Percentiles rank a stretch among this genome's conserved stretches.
phyloP scores from a whole-genome alignment of 2,113 vertebrate species.

The Parus major region DNA sequence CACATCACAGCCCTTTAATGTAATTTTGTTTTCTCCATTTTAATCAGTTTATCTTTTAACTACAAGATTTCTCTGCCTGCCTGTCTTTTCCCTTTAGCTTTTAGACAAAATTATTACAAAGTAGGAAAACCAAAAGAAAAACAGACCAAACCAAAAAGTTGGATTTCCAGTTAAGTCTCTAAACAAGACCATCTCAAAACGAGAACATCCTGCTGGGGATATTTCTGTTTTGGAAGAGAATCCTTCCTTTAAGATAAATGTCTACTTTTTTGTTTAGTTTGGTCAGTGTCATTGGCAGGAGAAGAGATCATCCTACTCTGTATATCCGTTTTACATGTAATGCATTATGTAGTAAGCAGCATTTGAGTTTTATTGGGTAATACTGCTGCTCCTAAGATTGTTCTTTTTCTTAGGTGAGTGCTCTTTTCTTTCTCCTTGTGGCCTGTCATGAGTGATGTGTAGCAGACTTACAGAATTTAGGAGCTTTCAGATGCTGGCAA shows the following conservation, averaged over 20 bases:
- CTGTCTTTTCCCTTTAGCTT: background rate
- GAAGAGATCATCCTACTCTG: background rate
- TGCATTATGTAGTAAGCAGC: background rate
- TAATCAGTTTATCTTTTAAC: conserved; percentile 42
- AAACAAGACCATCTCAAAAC: background rate
- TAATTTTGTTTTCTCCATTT: conserved; percentile 10
- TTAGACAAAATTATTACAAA: conserved; percentile 32
- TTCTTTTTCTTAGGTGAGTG: background rate
- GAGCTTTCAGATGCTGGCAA: background rate
- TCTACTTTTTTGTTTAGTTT: conserved; percentile 3
- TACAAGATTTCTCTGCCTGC: background rate
- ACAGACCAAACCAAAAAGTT: background rate
- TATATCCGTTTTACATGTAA: background rate
- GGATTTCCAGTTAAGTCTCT: background rate
- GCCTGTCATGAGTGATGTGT: background rate
- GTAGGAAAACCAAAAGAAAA: background rate
- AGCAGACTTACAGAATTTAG: background rate
- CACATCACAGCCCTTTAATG: conserved; percentile 3
- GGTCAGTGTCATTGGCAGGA: background rate
- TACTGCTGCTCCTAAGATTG: background rate
- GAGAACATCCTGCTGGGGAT: background rate
- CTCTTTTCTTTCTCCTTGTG: background rate
- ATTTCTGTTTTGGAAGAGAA: conserved; percentile 4
- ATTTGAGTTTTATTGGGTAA: background rate
- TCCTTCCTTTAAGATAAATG: conserved; percentile 1